Base-by-base conservation (phyloP, 2,797 vertebrate genomes). In the Poeciliopsis turneri region DNA sequence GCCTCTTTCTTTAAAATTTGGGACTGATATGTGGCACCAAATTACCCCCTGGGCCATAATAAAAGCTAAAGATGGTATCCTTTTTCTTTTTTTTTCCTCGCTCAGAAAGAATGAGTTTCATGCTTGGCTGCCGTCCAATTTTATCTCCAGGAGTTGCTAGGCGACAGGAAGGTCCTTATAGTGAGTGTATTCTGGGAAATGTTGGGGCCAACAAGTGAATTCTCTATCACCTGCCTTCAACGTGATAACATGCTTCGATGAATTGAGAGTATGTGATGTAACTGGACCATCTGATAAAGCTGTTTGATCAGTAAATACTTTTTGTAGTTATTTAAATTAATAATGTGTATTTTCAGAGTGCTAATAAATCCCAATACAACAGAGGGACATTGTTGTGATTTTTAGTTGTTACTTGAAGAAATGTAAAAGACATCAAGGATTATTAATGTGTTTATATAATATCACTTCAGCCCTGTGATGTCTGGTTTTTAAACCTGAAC, bases 51-150 rank as follows among this genome's bases (percentile, higher is more conserved):
- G 4, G 83, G 74, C 66, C 84, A 46, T 81, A 82, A 75, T 78
- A 73, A 75, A n/a, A 74, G 66, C 76, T 86, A 77, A 76, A 79
- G 86, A 88, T 84, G 85, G 79, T 80, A 85, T 90, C 86, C 85
- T 86, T 82, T 85, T 68, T 68, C 18, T 68, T 23, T 25, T 84
- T 78, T 57, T 57, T 57, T 28, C 90, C 88, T 82, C 72, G 51
- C 84, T 86, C 87, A 68, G 75, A 82, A 70, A 79, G 78, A 89
- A 89, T 91, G 86, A 90, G 86, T 93, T 92, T 95, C 91, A 94
- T 80, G 92, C 93, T 90, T 91, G 87, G 90, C 92, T 94, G 92
- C 88, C 77, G 83, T 92, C 86, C 91, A 92, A 90, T 94, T 93
- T 93, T 90, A 93, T 92, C 87, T 91, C 84, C 57, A 77, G 81